These are phyloP conservation scores for Agonopterix heracliana DNA, from an alignment of 2,888 invertebrate species.

Conservation along the genomic window DNA sequence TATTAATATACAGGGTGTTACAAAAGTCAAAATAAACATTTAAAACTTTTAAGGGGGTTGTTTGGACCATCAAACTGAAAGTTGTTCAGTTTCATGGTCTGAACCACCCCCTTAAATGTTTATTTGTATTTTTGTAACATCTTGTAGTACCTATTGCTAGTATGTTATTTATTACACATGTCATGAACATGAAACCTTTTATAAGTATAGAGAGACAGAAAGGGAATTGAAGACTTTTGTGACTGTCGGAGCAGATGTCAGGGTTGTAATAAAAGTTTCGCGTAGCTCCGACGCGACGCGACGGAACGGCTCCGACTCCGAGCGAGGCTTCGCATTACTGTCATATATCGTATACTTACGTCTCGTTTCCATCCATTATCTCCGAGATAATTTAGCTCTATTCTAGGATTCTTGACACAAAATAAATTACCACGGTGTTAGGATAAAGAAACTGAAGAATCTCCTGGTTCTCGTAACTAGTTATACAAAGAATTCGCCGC, in stretches of 20 bases:
- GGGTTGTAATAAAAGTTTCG: conserved; percentile 43
- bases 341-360: not conserved
- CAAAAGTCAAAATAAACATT: too few species aligned
- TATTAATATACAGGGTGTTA: too few species aligned
- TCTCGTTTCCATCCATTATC: not conserved
- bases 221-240: conserved; percentile 27
- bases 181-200: not conserved
- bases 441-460: conserved; percentile 4
- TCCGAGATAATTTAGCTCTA: not conserved
- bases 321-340: not conserved
- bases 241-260: conserved; percentile 42
- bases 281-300: conserved; percentile 19
- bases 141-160: too few species aligned
- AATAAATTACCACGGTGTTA: not conserved
- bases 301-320: conserved; percentile 1
- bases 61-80: too few species aligned
- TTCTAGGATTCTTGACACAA: not conserved
- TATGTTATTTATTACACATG: not conserved
- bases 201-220: not conserved
- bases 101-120: too few species aligned
- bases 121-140: too few species aligned
- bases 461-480: conserved; percentile 1
- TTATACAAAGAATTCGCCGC: too few species aligned
- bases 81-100: too few species aligned
- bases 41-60: too few species aligned